Evolutionary conservation across 2,113 vertebrate genomes (phyloP), one percentile per base, ranked within the genome.

Genomic region (Chionodraco myersi): DNA sequence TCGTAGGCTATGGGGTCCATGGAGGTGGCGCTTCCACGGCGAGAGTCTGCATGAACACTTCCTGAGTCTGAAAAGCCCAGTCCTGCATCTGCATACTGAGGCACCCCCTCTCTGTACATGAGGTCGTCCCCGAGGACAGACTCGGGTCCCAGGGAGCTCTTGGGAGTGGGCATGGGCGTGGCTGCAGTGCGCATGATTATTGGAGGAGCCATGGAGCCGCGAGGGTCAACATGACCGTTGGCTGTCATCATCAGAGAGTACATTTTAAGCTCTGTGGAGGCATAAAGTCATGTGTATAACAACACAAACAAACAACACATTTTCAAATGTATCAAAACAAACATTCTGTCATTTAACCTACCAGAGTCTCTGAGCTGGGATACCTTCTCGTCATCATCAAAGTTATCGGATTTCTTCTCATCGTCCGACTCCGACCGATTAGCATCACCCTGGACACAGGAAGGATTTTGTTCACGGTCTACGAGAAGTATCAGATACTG

Each of bases 131-230:
- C 93, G 0, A 96, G 95, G 78, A 94, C 83, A 0, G 94, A 91
- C 5, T 99, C 98, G 16, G 96, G 93, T 67, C 96, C 96, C 0
- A 97, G 95, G 10, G 97, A 99, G 82, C 96, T 95, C 92, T 97
- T 98, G 0, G 98, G 98, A 0, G 97, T 98, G 47, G 97, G 97
- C 96, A 97, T 98, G 4, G 98, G 98, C 0, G 98, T 99, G 83
- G 98, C 97, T 0, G 97, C 98, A 0, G 98, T 99, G 82, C 87
- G 97, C 95, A 97, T 96, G 91, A 99, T 99, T 49, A 98, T 96
- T 0, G 98, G 98, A 0, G 98, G 97, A 1, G 97, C 95, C 92
- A 97, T 84, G 11, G 95, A 94, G 49, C 93, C 91, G 3, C 89
- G 90, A 77, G 94, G 93, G 81, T 99, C 97, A 75, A 97, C 90